Base-by-base conservation (phyloP, 2,888 invertebrate species). In the Strigamia crassipes region DNA sequence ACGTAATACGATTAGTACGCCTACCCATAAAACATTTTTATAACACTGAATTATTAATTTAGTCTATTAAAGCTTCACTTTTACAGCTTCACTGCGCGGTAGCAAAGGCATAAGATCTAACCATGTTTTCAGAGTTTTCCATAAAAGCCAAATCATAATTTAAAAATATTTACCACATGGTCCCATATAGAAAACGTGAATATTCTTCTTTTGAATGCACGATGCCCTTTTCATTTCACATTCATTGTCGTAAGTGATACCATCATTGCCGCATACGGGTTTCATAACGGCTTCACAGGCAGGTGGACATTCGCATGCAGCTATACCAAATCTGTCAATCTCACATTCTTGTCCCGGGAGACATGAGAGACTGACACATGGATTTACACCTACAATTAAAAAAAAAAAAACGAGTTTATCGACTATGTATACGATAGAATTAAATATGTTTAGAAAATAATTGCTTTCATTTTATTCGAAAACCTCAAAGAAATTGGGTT, bases 221-320 rank as follows among this genome's bases (percentile, higher is more conserved):
- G 90, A 87, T 46, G 88, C 85, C 83, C 88, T 86, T 66, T 86
- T 85, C 83, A 89, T 86, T 84, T 90, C 89, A 83, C 90, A 90
- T 80, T 88, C 87, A 83, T 88, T 90, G 84, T 89, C 88, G 84
- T 90, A 90, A 0, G 90, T 90, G n/a, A 86, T 83, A 1, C 88
- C 88, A 85, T 90, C 89, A 46, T 87, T 88, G 82, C 87, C 87
- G 83, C 87, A 87, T 66, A 87, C 86, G 15, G 94, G 93, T 81
- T 92, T 90, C 88, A 94, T 91, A 80, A 93, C 90, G 78, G 92
- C 91, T 87, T 94, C 94, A 87, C 96, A 96, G 27, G 87, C 85
- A 15, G 92, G 90, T 0, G 94, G 94, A 87, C 97, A 97, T 84
- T 93, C 92, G 88, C 96, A 96, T 82, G 92, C 91, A 0, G 96